Percentiles rank a stretch among this genome's conserved stretches.
These are phyloP conservation scores for Lethrus apterus DNA, from an alignment of 1,140 invertebrate species.

Conservation along the genomic window DNA sequence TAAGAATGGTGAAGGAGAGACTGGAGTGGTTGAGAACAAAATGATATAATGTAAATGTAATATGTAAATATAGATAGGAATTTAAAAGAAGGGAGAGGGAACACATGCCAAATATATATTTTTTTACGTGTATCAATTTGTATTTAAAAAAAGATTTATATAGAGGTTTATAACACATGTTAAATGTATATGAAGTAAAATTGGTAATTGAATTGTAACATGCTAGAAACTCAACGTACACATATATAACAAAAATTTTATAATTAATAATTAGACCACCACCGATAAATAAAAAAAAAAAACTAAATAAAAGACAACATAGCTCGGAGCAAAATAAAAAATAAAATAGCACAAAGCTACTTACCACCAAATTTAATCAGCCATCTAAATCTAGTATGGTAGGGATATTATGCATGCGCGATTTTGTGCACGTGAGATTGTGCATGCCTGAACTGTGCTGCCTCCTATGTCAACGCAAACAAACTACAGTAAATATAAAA, in stretches of 20 bases:
- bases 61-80: too few relatives aligned
- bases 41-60: too few relatives aligned
- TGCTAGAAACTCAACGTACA: too few relatives aligned
- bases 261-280: constrained; percentile 21
- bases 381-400: constrained; percentile 39
- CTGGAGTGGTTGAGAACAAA: too few relatives aligned
- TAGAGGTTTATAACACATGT: too few relatives aligned
- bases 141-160: too few relatives aligned
- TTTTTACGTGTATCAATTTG: too few relatives aligned
- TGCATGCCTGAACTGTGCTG: constrained; percentile 38
- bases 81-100: too few relatives aligned
- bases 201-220: too few relatives aligned
- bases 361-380: constrained; percentile 33
- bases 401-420: constrained; percentile 37
- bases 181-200: too few relatives aligned
- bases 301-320: constrained; percentile 19
- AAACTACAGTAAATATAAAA: constrained; percentile 35
- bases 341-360: constrained; percentile 35
- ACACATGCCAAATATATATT: too few relatives aligned
- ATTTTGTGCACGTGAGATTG: constrained; percentile 34
- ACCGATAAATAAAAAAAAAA: constrained; percentile 23
- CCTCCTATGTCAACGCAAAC: constrained; percentile 37
- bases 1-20: too few relatives aligned
- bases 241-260: constrained; percentile 11
- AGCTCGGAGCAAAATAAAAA: constrained; percentile 26